Base-by-base conservation (phyloP, 2,113 vertebrate species). In the Mormyrus iriodes region DNA sequence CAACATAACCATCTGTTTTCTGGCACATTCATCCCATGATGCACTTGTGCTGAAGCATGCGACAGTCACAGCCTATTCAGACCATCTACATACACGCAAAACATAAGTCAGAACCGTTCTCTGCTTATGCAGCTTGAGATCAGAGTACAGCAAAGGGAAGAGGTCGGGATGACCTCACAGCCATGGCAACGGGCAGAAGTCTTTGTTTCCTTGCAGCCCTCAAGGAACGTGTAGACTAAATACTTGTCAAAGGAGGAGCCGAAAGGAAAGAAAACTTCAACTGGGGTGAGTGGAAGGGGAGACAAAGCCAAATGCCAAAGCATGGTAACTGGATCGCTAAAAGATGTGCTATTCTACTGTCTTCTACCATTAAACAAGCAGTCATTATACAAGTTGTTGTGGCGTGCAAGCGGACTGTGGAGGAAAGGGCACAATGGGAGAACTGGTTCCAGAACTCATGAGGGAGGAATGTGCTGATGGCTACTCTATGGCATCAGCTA, bases 351-450 rank as follows among this genome's bases (percentile, higher is more conserved):
- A 91, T 91, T 87, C 92, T 88, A 89, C 42, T 91, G 91, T 89
- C 83, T 89, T 89, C 90, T 85, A 91, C 91, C 93, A 93, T 92
- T 93, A 92, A 92, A 92, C 91, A 91, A 90, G 88, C 90, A 88
- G 87, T 91, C 88, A 90, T 89, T 88, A 83, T 88, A 85, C 76
- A 90, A 91, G 92, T 91, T 73, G 49, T 79, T 73, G 86, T 69
- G 79, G 42, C 46, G 85, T 49, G 69, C 31, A 61, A n/a, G 31
- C 55, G 83, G 73, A 90, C 52, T 51, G 82, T 51, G 76, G 88
- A 88, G 73, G n/a, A 55, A 90, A 85, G 90, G 86, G 35, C 85
- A 83, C 86, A 52, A 92, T 84, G 90, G 85, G 65, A 48, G 88
- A 76, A 90, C 90, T 90, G 44, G 85, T 51, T 89, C 93, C 91